Evolutionary conservation across 2,888 invertebrate species (phyloP), one percentile per base, ranked within the genome.

Genomic region (Chydorus sphaericus): DNA sequence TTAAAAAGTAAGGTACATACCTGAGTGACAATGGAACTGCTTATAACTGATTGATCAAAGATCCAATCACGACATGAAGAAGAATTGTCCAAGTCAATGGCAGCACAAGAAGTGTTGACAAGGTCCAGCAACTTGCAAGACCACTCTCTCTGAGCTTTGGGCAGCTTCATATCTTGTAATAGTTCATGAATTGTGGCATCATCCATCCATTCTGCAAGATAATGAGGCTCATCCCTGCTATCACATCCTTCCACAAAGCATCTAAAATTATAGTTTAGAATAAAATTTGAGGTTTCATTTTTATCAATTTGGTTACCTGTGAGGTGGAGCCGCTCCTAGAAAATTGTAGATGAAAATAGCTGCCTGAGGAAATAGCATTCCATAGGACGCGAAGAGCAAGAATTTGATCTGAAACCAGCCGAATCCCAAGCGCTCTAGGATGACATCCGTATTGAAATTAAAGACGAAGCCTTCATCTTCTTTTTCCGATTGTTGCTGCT

Each of bases 241-340:
- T 79, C 79, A 65, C 79, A 79, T 61, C 72, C 73, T 2, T 76
- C 75, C 55, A 79, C 68, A 39, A 67, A 68, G 63, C 77, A 78
- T 64, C 77, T 76, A 8, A 39, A 39, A 7, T 23, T 18, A 10
- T 8, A 7, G 20, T 39, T 39, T n/a, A 39, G n/a, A n/a, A n/a
- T n/a, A n/a, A n/a, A n/a, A n/a, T n/a, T n/a, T n/a, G n/a, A n/a
- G n/a, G n/a, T n/a, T n/a, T n/a, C n/a, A n/a, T n/a, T n/a, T n/a
- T n/a, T n/a, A n/a, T n/a, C 30, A 30, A 44, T 16, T 50, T 3
- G 28, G 11, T 26, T 36, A 52, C 52, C 52, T 52, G 52, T 52
- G 36, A 26, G 31, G 16, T n/a, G 52, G 52, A 20, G 36, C 36
- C 23, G 31, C 31, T 8, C 52, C 52, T 8, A 36, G 33, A 23